These are phyloP conservation scores for Cheilosia grossa DNA, from an alignment of 2,888 invertebrate genomes.

Conservation along the genomic window DNA sequence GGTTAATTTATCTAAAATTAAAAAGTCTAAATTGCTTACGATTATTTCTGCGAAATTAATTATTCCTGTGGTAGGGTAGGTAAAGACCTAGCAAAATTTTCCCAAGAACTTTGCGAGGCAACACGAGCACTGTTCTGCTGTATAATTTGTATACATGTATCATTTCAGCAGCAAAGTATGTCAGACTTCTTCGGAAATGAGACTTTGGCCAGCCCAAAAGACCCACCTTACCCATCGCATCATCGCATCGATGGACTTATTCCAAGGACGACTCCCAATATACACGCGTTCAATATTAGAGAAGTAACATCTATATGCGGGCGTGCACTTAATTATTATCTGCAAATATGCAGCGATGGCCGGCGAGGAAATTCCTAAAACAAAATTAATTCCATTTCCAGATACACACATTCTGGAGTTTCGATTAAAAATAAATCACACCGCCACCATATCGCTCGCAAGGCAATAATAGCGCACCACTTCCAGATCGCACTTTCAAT, in stretches of 20 bases:
- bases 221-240: not conserved
- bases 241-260: conserved; percentile 40
- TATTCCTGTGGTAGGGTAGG: too few relatives aligned
- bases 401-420: conserved; percentile 79
- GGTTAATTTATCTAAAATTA: too few relatives aligned
- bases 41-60: too few relatives aligned
- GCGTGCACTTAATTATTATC: conserved; percentile 82
- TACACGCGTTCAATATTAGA: conserved; percentile 24
- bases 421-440: conserved; percentile 84
- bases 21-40: too few relatives aligned
- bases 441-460: conserved; percentile 52
- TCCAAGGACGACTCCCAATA: conserved; percentile 55
- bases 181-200: not conserved
- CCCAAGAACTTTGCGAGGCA: too few relatives aligned
- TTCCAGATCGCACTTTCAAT: conserved; percentile 45
- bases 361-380: conserved; percentile 81
- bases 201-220: not conserved
- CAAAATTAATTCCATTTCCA: conserved; percentile 82
- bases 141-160: too few relatives aligned
- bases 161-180: too few relatives aligned
- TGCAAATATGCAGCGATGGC: conserved; percentile 81
- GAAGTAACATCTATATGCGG: conserved; percentile 70
- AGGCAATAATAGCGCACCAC: conserved; percentile 71
- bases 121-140: too few relatives aligned
- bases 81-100: too few relatives aligned